Conservation (phyloP, 2,113 vertebrate genomes). For the Saccopteryx leptura region DNA sequence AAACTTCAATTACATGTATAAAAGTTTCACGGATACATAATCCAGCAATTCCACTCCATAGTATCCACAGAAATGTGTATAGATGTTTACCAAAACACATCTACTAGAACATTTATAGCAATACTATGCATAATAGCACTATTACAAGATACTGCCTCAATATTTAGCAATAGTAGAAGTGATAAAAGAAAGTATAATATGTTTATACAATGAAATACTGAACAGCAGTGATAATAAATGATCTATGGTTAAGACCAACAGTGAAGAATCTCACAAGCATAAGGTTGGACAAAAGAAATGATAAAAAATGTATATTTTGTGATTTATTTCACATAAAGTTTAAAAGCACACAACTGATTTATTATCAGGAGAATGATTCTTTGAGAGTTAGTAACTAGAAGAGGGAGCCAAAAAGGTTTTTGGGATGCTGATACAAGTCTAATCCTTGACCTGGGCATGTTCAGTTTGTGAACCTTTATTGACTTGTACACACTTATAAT, state of each 20-base stretch:
- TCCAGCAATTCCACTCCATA: not conserved
- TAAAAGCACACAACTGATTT: not conserved
- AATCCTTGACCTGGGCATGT: not conserved
- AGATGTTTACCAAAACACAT: not conserved
- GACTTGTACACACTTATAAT: not conserved
- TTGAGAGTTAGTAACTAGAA: not conserved
- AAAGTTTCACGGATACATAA: not conserved
- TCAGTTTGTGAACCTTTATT: not conserved
- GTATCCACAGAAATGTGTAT: not conserved
- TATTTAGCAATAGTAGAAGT: not conserved
- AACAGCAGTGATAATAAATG: not conserved
- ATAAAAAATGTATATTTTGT: not conserved
- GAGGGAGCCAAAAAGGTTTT: not conserved
- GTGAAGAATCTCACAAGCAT: not conserved
- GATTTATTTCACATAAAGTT: not conserved
- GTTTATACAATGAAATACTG: not conserved
- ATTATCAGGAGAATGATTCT: not conserved
- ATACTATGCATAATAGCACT: not conserved
- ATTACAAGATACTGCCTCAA: not conserved
- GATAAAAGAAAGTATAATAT: not conserved
- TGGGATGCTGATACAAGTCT: not conserved
- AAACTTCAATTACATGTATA: not conserved
- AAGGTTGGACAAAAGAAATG: not conserved
- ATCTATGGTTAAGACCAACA: not conserved
- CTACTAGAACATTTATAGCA: not conserved